These are phyloP conservation scores for Cantharis flavilabris DNA, from an alignment of 2,888 invertebrate genomes.

Conservation along the genomic window DNA sequence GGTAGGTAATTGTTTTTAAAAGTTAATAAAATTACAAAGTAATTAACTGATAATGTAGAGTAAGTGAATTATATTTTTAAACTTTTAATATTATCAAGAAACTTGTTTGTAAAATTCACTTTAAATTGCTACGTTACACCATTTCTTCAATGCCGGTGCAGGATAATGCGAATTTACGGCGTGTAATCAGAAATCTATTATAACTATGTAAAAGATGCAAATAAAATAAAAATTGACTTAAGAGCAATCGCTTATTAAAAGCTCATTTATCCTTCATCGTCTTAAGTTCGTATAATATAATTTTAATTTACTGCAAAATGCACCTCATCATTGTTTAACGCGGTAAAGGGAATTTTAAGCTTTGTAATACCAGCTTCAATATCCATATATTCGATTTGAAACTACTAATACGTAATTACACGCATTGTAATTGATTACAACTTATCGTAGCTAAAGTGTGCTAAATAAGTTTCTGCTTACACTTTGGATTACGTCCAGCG, in stretches of 20 bases:
- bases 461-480: not conserved
- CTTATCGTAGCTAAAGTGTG: not conserved
- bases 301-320: slow-evolving; percentile 2
- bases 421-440: not conserved
- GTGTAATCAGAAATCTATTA: slow-evolving; percentile 37
- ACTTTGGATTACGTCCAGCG: not conserved
- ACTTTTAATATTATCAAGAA: not conserved
- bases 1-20: not conserved
- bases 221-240: slow-evolving; percentile 22
- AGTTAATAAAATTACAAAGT: not conserved
- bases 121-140: slow-evolving; percentile 14
- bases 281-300: slow-evolving; percentile 9
- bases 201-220: slow-evolving; percentile 26
- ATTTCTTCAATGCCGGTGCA: slow-evolving; percentile 9
- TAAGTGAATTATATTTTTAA: not conserved
- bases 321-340: not conserved
- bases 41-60: not conserved
- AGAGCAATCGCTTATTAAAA: slow-evolving; percentile 31
- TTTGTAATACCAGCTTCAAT: not conserved
- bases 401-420: not conserved
- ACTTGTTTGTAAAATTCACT: not conserved
- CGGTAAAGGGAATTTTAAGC: not conserved
- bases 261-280: slow-evolving; percentile 31
- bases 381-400: not conserved
- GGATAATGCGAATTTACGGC: slow-evolving; percentile 23